These are phyloP conservation scores for Philonicus albiceps DNA, from an alignment of 2,888 invertebrate genomes.

Conservation along the genomic window DNA sequence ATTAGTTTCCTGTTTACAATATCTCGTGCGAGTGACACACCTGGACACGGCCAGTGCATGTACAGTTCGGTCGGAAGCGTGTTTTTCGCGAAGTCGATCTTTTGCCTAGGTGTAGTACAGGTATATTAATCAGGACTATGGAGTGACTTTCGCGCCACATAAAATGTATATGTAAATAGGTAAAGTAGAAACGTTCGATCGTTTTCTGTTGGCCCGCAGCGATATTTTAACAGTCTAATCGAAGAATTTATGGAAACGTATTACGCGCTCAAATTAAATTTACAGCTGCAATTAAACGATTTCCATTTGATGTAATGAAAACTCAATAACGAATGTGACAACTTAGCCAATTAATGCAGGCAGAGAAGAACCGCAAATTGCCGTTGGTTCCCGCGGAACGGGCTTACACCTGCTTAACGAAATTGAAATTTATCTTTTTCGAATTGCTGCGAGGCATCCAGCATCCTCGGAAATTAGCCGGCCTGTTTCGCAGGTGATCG, in stretches of 20 bases:
- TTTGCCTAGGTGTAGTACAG: neutral
- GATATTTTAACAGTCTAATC: constrained; percentile 19
- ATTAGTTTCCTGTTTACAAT: neutral
- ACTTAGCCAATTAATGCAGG: neutral
- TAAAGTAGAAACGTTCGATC: neutral
- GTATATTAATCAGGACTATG: neutral
- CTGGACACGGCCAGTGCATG: neutral
- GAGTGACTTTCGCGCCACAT: neutral
- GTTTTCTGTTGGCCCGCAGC: neutral
- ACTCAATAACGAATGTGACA: constrained; percentile 37
- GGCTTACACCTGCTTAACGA: constrained; percentile 27
- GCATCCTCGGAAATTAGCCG: constrained; percentile 8
- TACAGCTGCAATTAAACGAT: constrained; percentile 16
- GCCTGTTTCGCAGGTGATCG: neutral
- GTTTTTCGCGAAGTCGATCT: neutral
- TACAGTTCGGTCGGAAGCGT: neutral
- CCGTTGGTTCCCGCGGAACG: neutral
- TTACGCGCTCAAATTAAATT: constrained; percentile 11
- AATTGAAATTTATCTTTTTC: constrained; percentile 18
- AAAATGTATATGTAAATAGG: neutral
- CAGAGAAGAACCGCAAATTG: neutral
- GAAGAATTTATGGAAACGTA: constrained; percentile 1
- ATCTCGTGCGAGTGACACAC: neutral
- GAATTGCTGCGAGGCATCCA: constrained; percentile 1
- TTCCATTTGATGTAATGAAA: constrained; percentile 13